Base-by-base conservation (phyloP, 2,888 invertebrate genomes). In the Dusona sp. region DNA sequence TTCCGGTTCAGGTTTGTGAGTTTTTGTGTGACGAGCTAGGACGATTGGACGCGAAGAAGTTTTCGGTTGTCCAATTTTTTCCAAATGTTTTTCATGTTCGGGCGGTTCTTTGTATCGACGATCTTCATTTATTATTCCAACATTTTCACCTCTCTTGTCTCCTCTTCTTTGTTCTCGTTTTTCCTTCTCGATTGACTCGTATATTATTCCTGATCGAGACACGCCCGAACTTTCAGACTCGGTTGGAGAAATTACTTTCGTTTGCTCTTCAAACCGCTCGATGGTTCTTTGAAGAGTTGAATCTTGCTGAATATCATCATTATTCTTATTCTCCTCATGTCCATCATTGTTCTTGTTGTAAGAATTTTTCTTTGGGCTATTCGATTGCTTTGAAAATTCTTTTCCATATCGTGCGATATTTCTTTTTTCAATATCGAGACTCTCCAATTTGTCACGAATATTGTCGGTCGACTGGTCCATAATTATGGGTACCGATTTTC, bases 341-440 rank as follows among this genome's bases (percentile, higher is more conserved):
- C 4, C n/a, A 19, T 48, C 48, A 19, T 48, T 22, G 29, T 45
- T 38, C 11, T 64, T 64, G 1, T 3, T 61, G 2, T 11, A n/a
- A 3, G 64, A 22, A 16, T 38, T 22, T 6, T 8, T 67, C 29
- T 22, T 77, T 6, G 29, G 11, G 11, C 2, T 8, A 36, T 75
- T 42, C 25, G 48, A 2, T 19, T 51, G 72, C 11, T 38, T n/a
- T 3, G n/a, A 36, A 36, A 11, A 22, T n/a, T 67, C 65, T n/a
- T 65, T n/a, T 7, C 36, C 36, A n/a, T 36, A 65, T 9, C 29
- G n/a, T 11, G 11, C 7, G 8, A 45, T 38, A 38, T 64, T 70
- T 11, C n/a, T 22, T 16, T 74, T 81, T 33, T 79, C 77, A 42
- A 86, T 84, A n/a, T 38, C 68, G 45, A 83, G 86, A 51, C 54